Evolutionary conservation across 2,113 vertebrate genomes (phyloP), one percentile per base, ranked within the genome.

Genomic region (Phrynocephalus versicolor): DNA sequence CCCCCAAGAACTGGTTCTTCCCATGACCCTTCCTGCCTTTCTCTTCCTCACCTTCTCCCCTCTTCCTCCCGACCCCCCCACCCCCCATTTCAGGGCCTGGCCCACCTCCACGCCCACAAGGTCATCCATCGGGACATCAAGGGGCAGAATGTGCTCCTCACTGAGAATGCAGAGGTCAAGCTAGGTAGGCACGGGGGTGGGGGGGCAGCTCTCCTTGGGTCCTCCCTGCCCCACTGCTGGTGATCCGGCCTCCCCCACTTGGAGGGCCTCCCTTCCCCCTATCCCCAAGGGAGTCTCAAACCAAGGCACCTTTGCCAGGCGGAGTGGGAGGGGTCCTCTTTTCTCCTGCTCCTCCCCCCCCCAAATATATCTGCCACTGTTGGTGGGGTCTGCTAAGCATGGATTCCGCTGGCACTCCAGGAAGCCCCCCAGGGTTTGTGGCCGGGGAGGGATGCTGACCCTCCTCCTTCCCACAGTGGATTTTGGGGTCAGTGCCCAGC

Each of bases 121-220:
- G 98, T 98, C 87, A 98, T 98, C 94, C 98, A 98, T 93, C 94
- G 98, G 85, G 98, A 98, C 95, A 98, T 98, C 95, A 98, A 98
- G 91, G 98, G 98, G 57, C 98, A 98, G 94, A 98, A 98, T 0
- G 98, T 98, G 60, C 95, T 98, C 78, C 96, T 98, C 65, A 98
- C 98, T 0, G 98, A 98, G 95, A 98, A 98, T 1, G 98, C 98
- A 0, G 98, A 98, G 93, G 98, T 98, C 92, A 98, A 98, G 92
- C 96, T 98, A 27, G 98, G 98, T 98, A 93, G 30, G 97, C 51
- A 27, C 1, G 14, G 27, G 25, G 27, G 64, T 12, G 27, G 12
- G 27, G 27, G 30, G 64, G 23, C 25, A 27, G 1, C 27, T 33
- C 55, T 3, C 76, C 55, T 13, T 19, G 1, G 2, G 27, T 14